phyloP scores from a whole-genome alignment of 2,113 vertebrate species.

The Mesitornis unicolor region DNA sequence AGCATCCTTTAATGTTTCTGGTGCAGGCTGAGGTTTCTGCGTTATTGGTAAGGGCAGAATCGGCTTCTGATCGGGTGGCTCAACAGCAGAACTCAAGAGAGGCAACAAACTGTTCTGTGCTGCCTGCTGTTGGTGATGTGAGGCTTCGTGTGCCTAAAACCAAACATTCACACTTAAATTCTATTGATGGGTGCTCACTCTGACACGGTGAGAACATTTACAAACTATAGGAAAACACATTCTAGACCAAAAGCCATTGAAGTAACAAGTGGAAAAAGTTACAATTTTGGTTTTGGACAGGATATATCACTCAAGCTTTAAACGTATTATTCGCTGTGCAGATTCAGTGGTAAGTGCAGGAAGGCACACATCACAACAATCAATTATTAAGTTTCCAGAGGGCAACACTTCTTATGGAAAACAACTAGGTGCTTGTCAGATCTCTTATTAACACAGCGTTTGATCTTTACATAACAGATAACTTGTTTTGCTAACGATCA shows the following conservation, averaged over 20 bases:
- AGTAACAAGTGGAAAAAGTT: background rate
- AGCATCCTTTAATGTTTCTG: conserved; percentile 92
- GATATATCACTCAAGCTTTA: background rate
- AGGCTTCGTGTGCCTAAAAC: conserved; percentile 93
- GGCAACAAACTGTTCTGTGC: conserved; percentile 94
- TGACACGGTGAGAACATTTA: background rate
- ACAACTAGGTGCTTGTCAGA: conserved; percentile 37
- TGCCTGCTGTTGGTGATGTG: conserved; percentile 97
- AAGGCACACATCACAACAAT: background rate
- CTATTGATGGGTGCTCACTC: background rate
- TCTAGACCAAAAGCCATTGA: background rate
- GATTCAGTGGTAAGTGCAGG: background rate
- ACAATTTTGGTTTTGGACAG: background rate
- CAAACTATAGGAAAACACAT: conserved; percentile 10
- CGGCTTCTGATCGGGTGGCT: conserved; percentile 95
- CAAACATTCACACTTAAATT: conserved; percentile 76
- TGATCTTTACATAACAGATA: conserved; percentile 54
- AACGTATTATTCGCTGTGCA: background rate
- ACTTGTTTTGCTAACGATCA: conserved; percentile 19
- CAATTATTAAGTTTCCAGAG: conserved; percentile 43
- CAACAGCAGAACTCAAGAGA: conserved; percentile 89
- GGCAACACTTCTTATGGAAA: conserved; percentile 43
- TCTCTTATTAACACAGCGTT: background rate
- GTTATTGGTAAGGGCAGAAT: conserved; percentile 91
- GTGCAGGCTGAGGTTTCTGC: conserved; percentile 90